Conservation (phyloP, 2,888 invertebrate genomes). For the Drosophila peninsularis region DNA sequence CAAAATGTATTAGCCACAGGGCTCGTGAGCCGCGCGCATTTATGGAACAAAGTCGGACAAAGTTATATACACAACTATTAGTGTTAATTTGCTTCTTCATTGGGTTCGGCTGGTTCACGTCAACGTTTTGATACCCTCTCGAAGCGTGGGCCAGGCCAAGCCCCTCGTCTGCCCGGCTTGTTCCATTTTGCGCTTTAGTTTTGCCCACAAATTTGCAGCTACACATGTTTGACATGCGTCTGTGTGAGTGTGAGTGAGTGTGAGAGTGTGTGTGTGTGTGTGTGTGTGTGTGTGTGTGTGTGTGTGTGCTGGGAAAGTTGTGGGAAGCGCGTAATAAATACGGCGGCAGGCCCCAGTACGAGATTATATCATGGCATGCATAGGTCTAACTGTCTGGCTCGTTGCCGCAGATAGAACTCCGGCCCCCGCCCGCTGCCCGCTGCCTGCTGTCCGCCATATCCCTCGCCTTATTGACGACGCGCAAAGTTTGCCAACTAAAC, state of each 20-base stretch:
- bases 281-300: constrained; percentile 16
- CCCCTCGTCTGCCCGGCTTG: not conserved
- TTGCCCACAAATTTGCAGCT: constrained; percentile 41
- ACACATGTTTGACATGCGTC: constrained; percentile 47
- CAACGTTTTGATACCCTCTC: constrained; percentile 33
- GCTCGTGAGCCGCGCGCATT: not conserved
- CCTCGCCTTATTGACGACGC: constrained; percentile 75
- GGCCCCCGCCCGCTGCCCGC: not conserved
- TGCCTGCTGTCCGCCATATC: constrained; percentile 17
- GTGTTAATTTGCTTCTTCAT: constrained; percentile 31
- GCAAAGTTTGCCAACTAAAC: constrained; percentile 80
- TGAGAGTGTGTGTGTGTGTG: constrained; percentile 23
- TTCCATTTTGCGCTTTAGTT: constrained; percentile 3
- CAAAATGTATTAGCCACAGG: not conserved
- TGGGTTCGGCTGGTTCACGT: constrained; percentile 16
- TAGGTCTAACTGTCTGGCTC: constrained; percentile 68
- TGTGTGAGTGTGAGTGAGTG: constrained; percentile 15
- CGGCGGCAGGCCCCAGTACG: constrained; percentile 36
- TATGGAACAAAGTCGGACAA: constrained; percentile 2
- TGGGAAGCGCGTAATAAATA: constrained; percentile 64
- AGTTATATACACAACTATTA: constrained; percentile 14
- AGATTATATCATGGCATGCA: constrained; percentile 77
- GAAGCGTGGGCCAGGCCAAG: not conserved
- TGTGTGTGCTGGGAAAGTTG: constrained; percentile 26
- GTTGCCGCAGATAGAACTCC: constrained; percentile 27